Evolutionary conservation across 2,888 invertebrate species (phyloP).

Genomic region (Nymphalis urticae): DNA sequence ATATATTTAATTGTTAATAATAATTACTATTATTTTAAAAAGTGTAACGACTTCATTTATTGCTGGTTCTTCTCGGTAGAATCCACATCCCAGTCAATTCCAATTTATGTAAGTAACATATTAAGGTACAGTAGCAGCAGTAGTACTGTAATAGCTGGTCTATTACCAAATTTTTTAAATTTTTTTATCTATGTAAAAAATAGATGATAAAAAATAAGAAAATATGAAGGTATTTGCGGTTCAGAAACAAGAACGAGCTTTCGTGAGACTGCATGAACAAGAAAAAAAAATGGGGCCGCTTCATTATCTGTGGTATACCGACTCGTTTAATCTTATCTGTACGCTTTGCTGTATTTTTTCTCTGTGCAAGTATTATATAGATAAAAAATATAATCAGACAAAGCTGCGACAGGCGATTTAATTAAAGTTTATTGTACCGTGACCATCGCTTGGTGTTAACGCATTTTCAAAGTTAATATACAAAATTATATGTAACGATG

Average conservation of each 20-base stretch:
- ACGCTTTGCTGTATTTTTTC: constrained; percentile 45
- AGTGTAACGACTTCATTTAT: too few species aligned
- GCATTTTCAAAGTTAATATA: background rate
- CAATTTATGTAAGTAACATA: too few species aligned
- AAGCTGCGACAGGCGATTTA: constrained; percentile 57
- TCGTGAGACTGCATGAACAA: background rate
- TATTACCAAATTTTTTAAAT: too few species aligned
- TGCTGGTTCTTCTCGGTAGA: too few species aligned
- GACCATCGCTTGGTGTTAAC: constrained; percentile 45
- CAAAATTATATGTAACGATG: background rate
- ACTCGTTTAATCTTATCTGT: constrained; percentile 47
- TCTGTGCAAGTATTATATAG: constrained; percentile 51
- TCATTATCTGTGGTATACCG: constrained; percentile 17
- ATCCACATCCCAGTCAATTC: too few species aligned
- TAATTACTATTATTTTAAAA: too few species aligned
- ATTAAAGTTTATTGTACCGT: constrained; percentile 66
- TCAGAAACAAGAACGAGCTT: background rate
- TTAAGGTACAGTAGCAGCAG: too few species aligned
- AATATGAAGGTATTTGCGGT: background rate
- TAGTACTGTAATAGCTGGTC: too few species aligned
- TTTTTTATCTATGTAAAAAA: too few species aligned
- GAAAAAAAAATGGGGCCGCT: background rate
- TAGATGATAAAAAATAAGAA: too few species aligned
- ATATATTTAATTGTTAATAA: too few species aligned
- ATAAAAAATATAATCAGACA: constrained; percentile 58